Conservation (phyloP, 1,140 invertebrate genomes). For the Drosophila teissieri region DNA sequence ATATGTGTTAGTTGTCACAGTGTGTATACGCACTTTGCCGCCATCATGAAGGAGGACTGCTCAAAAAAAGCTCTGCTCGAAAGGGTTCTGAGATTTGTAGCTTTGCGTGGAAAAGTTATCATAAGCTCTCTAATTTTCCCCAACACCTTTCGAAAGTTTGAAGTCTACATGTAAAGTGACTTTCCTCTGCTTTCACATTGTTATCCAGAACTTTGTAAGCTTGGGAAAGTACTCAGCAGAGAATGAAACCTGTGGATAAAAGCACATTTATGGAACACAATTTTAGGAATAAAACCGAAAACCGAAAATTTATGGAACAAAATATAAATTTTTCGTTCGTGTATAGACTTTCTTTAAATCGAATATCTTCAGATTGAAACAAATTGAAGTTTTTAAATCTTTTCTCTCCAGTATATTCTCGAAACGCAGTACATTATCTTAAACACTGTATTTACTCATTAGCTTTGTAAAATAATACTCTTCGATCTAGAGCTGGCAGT, state of each 20-base stretch:
- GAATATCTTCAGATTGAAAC: neutral
- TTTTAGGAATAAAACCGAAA: neutral
- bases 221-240: neutral
- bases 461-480: conserved; percentile 9
- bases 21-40: conserved; percentile 58
- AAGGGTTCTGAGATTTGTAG: neutral
- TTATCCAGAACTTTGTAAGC: conserved; percentile 5
- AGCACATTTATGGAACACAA: no score
- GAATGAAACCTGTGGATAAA: neutral
- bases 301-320: neutral
- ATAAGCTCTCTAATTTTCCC: conserved; percentile 14
- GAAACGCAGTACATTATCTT: neutral
- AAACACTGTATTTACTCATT: conserved; percentile 26
- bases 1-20: conserved; percentile 8
- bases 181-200: neutral
- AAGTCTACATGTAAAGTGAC: neutral
- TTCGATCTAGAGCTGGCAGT: neutral
- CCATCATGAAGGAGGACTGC: conserved; percentile 9
- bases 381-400: no score
- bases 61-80: conserved; percentile 5
- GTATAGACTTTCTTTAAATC: neutral
- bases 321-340: no score
- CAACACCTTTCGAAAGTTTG: neutral
- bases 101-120: conserved; percentile 7
- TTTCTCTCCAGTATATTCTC: no score